Evolutionary conservation across 2,797 vertebrate genomes (phyloP).

Genomic region (Cebuella pygmaea): DNA sequence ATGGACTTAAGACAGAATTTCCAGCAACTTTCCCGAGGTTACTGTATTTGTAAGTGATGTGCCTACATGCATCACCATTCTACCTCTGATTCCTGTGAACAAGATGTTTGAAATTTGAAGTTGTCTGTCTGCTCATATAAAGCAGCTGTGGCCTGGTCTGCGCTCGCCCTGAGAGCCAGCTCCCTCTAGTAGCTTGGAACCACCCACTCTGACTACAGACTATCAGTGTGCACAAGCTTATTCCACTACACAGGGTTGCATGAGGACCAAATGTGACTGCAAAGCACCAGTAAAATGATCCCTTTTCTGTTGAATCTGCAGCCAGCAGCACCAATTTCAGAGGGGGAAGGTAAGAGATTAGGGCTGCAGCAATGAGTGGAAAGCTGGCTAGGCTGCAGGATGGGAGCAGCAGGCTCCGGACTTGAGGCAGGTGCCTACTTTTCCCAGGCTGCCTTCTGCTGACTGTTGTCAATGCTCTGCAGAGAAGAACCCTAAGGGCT

Average conservation of each 20-base stretch:
- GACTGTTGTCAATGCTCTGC: rapidly evolving
- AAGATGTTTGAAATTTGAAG: not conserved
- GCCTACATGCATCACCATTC: rapidly evolving
- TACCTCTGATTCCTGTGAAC: not conserved
- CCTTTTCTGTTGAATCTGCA: not conserved
- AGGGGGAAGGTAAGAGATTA: not conserved
- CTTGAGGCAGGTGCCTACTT: not conserved
- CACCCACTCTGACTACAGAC: too few species aligned
- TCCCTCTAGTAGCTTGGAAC: not conserved
- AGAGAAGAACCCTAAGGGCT: not conserved
- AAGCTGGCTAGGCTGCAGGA: not conserved
- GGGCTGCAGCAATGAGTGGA: not conserved
- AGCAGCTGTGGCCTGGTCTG: rapidly evolving
- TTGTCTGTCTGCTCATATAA: rapidly evolving
- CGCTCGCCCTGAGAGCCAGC: not conserved
- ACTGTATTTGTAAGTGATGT: rapidly evolving
- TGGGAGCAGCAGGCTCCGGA: not conserved
- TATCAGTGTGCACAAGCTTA: too few species aligned
- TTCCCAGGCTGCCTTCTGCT: not conserved
- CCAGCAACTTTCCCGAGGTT: not conserved
- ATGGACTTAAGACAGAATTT: not conserved
- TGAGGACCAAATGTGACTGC: not conserved
- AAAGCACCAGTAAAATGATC: not conserved
- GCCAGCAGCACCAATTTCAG: too few species aligned
- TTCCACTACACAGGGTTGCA: too few species aligned